Evolutionary conservation across 2,888 invertebrate genomes (phyloP), one percentile per base, ranked within the genome.

Genomic region (Aspidapion aeneum): DNA sequence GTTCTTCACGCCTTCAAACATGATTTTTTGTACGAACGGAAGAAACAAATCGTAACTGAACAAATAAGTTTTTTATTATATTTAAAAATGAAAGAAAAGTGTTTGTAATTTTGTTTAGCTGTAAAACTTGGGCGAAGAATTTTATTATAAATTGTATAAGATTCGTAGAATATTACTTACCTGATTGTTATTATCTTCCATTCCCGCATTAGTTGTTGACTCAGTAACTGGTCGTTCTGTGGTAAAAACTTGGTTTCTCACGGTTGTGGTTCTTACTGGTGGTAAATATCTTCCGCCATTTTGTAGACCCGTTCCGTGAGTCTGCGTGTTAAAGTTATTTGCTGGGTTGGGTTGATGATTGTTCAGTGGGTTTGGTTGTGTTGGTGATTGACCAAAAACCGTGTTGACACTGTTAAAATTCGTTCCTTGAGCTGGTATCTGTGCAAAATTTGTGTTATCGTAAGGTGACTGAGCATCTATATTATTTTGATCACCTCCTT

Each of bases 261-360:
- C 19, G 9, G 55, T 60, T 12, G 51, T 22, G 49, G 63, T 64
- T 17, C 61, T 66, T 20, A 57, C 57, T 51, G 66, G 61, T 19
- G 66, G 66, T 51, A 66, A 62, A 57, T 68, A 68, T 52, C 35
- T 63, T 20, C 66, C 64, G 19, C 50, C 63, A 22, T 58, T 50
- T 62, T 55, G 17, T 49, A 57, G 60, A 35, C 57, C 60, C 1
- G 60, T 57, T 48, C 51, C 22, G 1, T 18, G 50, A 18, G 51
- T 18, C 1, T 54, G 22, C 20, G 49, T 59, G 21, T 22, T 9
- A 22, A 19, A 18, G 17, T 22, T 52, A 21, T 19, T 18, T 22
- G 35, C 21, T 57, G 5, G 17, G 35, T 57, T 57, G 21, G 55
- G 60, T 50, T 18, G 18, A 18, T 20, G 18, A 19, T 19, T 18